Conservation (phyloP, 2,797 vertebrate species). For the Pseudomugil gertrudae region DNA sequence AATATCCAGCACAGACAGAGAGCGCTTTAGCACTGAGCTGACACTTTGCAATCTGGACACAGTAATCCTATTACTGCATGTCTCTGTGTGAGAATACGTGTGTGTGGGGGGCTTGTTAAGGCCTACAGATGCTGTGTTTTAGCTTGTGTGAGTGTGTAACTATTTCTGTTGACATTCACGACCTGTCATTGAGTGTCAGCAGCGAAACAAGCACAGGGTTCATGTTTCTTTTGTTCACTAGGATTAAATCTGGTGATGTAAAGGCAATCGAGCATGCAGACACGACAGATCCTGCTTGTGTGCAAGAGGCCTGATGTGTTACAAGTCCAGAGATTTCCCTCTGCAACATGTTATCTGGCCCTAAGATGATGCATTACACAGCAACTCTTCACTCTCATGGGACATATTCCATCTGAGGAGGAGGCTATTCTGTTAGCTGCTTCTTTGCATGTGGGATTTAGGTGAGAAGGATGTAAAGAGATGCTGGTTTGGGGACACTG, state of each 20-base stretch:
- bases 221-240: conserved; percentile 38
- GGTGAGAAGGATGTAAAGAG: too few relatives aligned
- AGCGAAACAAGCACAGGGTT: conserved; percentile 44
- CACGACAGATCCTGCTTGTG: conserved; percentile 27
- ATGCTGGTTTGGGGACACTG: too few relatives aligned
- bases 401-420: too few relatives aligned
- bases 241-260: conserved; percentile 52
- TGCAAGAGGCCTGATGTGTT: conserved; percentile 25
- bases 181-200: conserved; percentile 49
- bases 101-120: conserved; percentile 10
- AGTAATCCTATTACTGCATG: conserved; percentile 78
- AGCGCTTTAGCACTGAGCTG: conserved; percentile 75
- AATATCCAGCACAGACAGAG: conserved; percentile 45
- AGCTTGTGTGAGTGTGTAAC: not conserved
- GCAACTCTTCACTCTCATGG: not conserved
- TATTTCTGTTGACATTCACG: conserved; percentile 7
- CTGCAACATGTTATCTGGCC: not conserved
- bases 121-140: conserved; percentile 10
- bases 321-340: conserved; percentile 17
- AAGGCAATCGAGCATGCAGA: conserved; percentile 7
- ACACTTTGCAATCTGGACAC: conserved; percentile 76
- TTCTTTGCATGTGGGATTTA: too few relatives aligned
- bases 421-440: too few relatives aligned
- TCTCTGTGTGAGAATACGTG: conserved; percentile 28
- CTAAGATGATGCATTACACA: not conserved